Evolutionary conservation across 2,888 invertebrate species (phyloP), one percentile per base, ranked within the genome.

Genomic region (Tiliacea aurago): DNA sequence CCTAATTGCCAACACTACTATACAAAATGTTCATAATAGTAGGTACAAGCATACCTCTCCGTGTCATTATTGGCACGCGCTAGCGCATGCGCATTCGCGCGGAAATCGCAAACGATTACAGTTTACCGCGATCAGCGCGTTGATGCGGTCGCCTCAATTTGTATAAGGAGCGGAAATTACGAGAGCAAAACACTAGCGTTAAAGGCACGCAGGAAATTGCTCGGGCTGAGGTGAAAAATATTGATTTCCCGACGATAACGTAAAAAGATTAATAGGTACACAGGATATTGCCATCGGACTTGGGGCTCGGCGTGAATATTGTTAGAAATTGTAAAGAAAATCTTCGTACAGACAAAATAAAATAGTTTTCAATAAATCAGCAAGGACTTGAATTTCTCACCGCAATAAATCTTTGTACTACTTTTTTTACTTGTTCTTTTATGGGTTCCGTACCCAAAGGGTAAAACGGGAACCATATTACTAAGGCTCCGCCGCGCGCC

Each of bases 31-130:
- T 43, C 10, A 37, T 66, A 20, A 7, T 18, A 41, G 10, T 28
- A 58, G 43, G 3, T 67, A 67, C n/a, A 13, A 61, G 33, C 23
- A 45, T 15, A 43, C n/a, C 15, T 53, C 51, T 53, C 70, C 33
- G 69, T n/a, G 51, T 55, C 55, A 71, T 45, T 49, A 61, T 18
- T 4, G 47, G 59, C 70, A 58, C 47, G 15, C 68, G 68, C 73
- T 72, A 62, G 84, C 86, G 81, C 77, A 53, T 6, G 75, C 73
- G 81, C 82, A 83, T 70, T 86, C 70, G 76, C 73, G 83, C 80
- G 89, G 86, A 88, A 88, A 88, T 89, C 78, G 78, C 74, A 69
- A 56, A 49, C 81, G 70, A 87, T 89, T 83, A 86, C 75, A 80
- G 79, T 65, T 76, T 66, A 74, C 76, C 73, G 73, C 75, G 73